phyloP scores from a whole-genome alignment of 1,140 invertebrate species.

The Papilio glaucus region DNA sequence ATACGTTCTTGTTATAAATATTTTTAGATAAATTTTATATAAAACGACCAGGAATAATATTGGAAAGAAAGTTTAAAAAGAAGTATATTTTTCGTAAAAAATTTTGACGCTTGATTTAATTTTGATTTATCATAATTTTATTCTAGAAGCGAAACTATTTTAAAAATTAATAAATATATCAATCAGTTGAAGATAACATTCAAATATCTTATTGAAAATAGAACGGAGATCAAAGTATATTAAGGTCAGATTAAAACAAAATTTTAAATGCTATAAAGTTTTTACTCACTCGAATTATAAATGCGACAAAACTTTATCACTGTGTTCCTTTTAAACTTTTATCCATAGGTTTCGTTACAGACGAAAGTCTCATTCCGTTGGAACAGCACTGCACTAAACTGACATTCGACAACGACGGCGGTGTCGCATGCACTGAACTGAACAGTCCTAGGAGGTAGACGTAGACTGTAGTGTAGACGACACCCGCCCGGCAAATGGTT shows the following conservation, averaged over 20 bases:
- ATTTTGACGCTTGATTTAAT: neutral
- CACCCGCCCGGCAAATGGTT: too few relatives aligned
- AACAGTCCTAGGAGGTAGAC: too few relatives aligned
- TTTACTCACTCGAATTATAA: constrained; percentile 27
- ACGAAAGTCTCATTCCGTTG: too few relatives aligned
- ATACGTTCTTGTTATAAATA: too few relatives aligned
- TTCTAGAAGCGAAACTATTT: neutral
- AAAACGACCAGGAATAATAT: too few relatives aligned
- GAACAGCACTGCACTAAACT: too few relatives aligned
- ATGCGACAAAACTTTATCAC: constrained; percentile 17
- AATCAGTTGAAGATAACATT: neutral
- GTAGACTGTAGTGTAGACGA: too few relatives aligned
- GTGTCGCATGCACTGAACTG: too few relatives aligned
- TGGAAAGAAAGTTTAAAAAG: neutral
- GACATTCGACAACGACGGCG: too few relatives aligned
- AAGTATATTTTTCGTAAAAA: neutral
- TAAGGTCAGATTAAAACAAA: constrained; percentile 14
- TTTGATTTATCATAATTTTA: neutral
- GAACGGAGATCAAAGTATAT: constrained; percentile 7
- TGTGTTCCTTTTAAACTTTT: neutral
- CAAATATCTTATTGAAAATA: constrained; percentile 10
- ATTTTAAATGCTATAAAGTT: neutral
- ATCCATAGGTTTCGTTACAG: too few relatives aligned
- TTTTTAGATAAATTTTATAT: too few relatives aligned
- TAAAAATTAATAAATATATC: constrained; percentile 2